These are phyloP conservation scores for Rhinolophus sinicus DNA, from an alignment of 2,113 vertebrate species.

Conservation along the genomic window DNA sequence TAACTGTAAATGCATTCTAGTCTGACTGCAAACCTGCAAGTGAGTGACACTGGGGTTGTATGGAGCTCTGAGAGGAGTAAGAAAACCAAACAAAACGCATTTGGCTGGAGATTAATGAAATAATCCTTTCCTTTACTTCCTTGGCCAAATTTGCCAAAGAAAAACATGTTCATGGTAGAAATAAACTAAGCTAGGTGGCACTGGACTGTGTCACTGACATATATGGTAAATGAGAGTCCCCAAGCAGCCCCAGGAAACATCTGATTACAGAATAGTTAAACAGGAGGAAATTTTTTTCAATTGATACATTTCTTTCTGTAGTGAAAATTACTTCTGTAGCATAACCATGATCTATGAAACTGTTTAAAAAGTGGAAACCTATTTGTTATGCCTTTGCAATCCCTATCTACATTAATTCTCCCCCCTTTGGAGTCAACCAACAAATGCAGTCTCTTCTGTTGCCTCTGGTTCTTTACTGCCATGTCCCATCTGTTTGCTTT, in stretches of 20 bases:
- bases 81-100: conserved; percentile 57
- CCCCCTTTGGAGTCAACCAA: background rate
- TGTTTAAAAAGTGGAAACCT: background rate
- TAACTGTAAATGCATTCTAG: conserved; percentile 39
- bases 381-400: background rate
- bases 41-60: conserved; percentile 36
- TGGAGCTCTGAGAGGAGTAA: conserved; percentile 4
- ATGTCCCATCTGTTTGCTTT: background rate
- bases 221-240: background rate
- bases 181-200: background rate
- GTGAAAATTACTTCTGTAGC: background rate
- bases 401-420: background rate
- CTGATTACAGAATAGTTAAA: background rate
- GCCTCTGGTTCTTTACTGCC: background rate
- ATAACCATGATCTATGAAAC: background rate
- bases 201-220: background rate
- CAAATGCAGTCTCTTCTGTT: background rate
- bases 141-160: conserved; percentile 51
- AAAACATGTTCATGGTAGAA: background rate
- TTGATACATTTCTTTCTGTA: background rate
- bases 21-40: conserved; percentile 6
- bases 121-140: conserved; percentile 38
- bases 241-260: background rate
- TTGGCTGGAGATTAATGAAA: conserved; percentile 74
- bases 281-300: background rate